Percentiles rank a stretch among this genome's conserved stretches.
These are phyloP conservation scores for Himalopsyche tibetana DNA, from an alignment of 2,888 invertebrate species.

Conservation along the genomic window DNA sequence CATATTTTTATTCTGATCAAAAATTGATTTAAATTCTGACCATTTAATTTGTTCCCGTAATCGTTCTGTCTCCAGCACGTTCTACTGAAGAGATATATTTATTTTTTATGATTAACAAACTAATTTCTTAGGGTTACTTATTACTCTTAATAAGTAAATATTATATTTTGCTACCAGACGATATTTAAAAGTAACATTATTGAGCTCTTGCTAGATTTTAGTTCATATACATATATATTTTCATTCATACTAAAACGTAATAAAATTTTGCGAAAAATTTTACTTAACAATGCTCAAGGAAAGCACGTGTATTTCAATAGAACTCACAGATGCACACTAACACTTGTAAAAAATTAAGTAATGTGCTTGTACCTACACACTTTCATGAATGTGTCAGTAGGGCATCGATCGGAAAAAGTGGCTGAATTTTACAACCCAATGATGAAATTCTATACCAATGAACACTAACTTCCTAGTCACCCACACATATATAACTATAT, in stretches of 20 bases:
- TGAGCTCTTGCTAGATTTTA: no score
- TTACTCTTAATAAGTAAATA: neutral
- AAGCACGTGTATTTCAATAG: conserved; percentile 4
- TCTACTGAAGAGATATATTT: no score
- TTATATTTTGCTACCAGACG: neutral
- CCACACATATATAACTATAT: neutral
- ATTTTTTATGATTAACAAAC: no score
- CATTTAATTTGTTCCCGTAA: no score
- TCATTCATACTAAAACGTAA: neutral
- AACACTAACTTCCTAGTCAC: neutral
- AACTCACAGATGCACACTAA: conserved; percentile 8
- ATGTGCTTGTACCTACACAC: neutral
- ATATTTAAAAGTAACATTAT: no score
- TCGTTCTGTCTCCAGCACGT: no score
- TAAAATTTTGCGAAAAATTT: neutral
- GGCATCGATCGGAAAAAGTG: conserved; percentile 13
- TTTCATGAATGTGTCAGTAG: conserved; percentile 1
- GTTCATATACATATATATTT: neutral
- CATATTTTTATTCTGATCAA: no score
- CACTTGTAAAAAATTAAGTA: neutral
- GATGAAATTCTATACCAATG: no score
- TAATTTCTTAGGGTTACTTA: no score
- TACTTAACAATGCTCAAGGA: neutral
- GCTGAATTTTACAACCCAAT: conserved; percentile 2
- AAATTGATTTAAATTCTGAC: no score